Evolutionary conservation across 2,113 vertebrate species (phyloP), one percentile per base, ranked within the genome.

Genomic region (Prionailurus bengalensis): DNA sequence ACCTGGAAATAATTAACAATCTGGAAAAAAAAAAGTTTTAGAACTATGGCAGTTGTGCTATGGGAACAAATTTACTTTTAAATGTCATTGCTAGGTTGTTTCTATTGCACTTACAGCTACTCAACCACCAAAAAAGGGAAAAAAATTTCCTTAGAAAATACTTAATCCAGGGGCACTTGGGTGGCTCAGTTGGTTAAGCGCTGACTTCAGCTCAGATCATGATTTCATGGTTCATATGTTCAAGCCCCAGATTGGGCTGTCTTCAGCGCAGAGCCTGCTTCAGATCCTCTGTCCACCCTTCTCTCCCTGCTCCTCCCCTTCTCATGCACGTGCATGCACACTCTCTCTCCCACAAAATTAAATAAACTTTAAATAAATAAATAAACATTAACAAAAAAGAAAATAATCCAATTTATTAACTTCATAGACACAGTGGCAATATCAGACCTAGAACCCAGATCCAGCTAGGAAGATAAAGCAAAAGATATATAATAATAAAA

Each of bases 31-130:
- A 90, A 31, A 42, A 42, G 5, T 33, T 92, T 78, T 53, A 95
- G 10, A 92, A 79, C 36, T 89, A 88, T 48, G 14, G n/a, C 36
- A 91, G 55, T 51, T 94, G 23, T 87, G 4, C n/a, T 73, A 21
- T 81, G 84, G 55, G 21, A 85, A 94, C 58, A 96, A 89, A 97
- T 74, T 53, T 83, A 53, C 31, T 96, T 93, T 87, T 53, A 91
- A 96, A 93, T 61, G n/a, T 71, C 73, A 92, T 86, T 95, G 97
- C 61, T 45, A 76, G 63, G 68, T 48, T 87, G 29, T 61, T 96
- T 91, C 36, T 79, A 94, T 65, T 79, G 36, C 7, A 90, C n/a
- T 25, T 92, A 39, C 6, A 42, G 4, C 53, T 86, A 61, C 63
- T 70, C 19, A 68, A 73, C 29, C 33, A 91, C 31, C 73, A 82